A percentile compares a stretch with the other conserved stretches of the same genome.
Evolutionary conservation across 1,140 invertebrate genomes (phyloP).

Genomic region (Magallana angulata): DNA sequence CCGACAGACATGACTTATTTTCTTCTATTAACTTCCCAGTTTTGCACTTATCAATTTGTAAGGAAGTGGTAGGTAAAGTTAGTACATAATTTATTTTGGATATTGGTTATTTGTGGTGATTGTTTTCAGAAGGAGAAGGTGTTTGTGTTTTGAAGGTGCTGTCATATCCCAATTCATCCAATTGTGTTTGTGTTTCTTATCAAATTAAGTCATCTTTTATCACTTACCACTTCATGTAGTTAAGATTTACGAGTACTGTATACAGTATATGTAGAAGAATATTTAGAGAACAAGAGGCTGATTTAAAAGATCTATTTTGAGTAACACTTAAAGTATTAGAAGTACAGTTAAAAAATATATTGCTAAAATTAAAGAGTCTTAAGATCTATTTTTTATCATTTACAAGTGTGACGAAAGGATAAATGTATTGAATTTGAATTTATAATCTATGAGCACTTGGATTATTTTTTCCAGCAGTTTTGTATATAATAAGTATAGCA

Average conservation of each 20-base stretch:
- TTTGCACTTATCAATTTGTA: background rate
- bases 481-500: background rate
- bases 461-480: background rate
- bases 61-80: background rate
- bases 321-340: background rate
- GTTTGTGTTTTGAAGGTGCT: background rate
- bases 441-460: background rate
- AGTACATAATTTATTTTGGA: background rate
- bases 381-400: background rate
- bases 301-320: background rate
- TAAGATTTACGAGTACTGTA: background rate
- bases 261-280: background rate
- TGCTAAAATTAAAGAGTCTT: background rate
- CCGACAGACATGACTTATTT: background rate
- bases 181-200: background rate
- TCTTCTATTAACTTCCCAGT: background rate
- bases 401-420: background rate
- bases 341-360: background rate
- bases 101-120: background rate
- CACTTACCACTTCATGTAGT: background rate
- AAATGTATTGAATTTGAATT: background rate
- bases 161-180: background rate
- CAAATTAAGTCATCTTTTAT: background rate
- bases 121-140: background rate
- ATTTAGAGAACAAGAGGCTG: background rate